These are phyloP conservation scores for Hippotragus niger DNA, from an alignment of 2,113 vertebrate species.

Conservation along the genomic window DNA sequence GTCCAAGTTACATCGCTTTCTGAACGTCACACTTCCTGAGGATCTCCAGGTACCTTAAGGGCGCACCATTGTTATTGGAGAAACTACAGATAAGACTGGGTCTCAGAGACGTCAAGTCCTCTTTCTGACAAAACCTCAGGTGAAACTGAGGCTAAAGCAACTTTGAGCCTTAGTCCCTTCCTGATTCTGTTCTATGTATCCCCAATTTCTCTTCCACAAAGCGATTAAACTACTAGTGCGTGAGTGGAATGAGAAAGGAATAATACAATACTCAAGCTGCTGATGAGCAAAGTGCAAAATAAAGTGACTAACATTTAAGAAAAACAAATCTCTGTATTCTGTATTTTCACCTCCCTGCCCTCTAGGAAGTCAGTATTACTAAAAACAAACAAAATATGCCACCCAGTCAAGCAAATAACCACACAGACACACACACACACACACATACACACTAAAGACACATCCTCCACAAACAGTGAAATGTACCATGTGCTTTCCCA, in stretches of 20 bases:
- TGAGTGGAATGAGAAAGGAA: not conserved
- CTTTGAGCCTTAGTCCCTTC: accelerated
- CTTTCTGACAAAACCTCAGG: not conserved
- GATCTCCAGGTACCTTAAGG: not conserved
- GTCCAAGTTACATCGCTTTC: not conserved
- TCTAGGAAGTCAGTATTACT: not conserved
- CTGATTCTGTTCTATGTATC: not conserved
- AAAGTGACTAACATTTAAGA: not conserved
- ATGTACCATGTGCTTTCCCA: not conserved
- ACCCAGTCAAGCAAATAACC: not conserved
- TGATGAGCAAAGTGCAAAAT: not conserved
- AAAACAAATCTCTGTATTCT: not conserved
- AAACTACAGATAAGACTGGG: accelerated
- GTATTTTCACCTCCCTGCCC: not conserved
- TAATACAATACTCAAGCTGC: too few relatives aligned
- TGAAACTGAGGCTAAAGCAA: not conserved
- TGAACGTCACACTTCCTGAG: not conserved
- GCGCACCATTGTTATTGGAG: accelerated
- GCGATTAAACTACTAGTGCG: not conserved
- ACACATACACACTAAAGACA: too few relatives aligned
- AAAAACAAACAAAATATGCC: not conserved
- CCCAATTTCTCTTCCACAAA: accelerated
- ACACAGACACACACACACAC: not conserved
- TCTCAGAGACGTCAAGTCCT: not conserved
- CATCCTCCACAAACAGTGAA: not conserved